phyloP scores from a whole-genome alignment of 2,888 invertebrate genomes.

The Steromphala cineraria region DNA sequence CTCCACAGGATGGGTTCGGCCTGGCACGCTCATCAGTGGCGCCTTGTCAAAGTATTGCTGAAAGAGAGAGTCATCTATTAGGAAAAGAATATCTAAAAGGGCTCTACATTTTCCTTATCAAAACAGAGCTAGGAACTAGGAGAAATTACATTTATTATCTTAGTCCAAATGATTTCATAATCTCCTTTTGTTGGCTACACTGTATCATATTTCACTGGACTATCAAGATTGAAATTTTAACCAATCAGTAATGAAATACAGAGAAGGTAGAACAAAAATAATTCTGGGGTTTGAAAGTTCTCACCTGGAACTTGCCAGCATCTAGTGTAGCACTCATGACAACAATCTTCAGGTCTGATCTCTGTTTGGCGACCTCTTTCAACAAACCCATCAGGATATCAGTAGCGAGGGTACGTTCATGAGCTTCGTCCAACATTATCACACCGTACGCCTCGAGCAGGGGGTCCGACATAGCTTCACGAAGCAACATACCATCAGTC shows the following conservation, averaged over 20 bases:
- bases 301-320: conserved; percentile 95
- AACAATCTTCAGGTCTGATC: conserved; percentile 94
- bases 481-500: conserved; percentile 99
- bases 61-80: conserved; percentile 40
- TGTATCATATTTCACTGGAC: too few relatives aligned
- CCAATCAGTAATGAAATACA: too few relatives aligned
- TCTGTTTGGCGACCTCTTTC: conserved; percentile 96
- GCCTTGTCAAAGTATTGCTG: conserved; percentile 97
- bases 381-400: conserved; percentile 98
- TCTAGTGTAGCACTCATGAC: conserved; percentile 99
- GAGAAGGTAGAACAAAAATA: too few relatives aligned
- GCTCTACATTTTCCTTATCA: too few relatives aligned
- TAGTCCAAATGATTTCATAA: too few relatives aligned
- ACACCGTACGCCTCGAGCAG: conserved; percentile 97
- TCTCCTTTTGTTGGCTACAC: too few relatives aligned
- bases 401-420: conserved; percentile 97
- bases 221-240: too few relatives aligned
- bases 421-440: conserved; percentile 97
- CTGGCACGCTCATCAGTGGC: conserved; percentile 98
- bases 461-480: conserved; percentile 99
- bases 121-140: too few relatives aligned
- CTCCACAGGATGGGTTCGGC: conserved; percentile 95
- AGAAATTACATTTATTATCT: too few relatives aligned
- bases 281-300: background rate
- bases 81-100: too few relatives aligned